A percentile compares a stretch with the other conserved stretches of the same genome.
Conservation (phyloP, 2,113 vertebrate genomes). For the Polyodon spathula region DNA sequence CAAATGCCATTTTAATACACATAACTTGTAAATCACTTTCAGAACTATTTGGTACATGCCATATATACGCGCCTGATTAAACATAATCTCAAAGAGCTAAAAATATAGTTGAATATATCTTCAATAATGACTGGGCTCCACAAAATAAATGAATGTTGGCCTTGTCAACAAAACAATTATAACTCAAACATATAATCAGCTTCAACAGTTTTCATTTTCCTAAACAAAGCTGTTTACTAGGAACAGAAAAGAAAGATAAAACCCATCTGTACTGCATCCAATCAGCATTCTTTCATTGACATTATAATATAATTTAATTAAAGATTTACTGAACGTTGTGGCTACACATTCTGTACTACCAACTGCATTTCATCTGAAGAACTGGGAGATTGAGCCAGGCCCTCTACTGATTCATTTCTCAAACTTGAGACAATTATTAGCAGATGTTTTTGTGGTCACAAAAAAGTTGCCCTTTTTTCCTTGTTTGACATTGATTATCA, state of each 20-base stretch:
- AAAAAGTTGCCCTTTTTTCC: background rate
- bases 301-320: slow-evolving; percentile 1
- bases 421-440: background rate
- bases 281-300: background rate
- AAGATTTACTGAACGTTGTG: background rate
- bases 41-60: too few species aligned
- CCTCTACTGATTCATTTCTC: slow-evolving; percentile 1
- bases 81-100: background rate
- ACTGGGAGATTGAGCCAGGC: background rate
- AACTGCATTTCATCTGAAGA: slow-evolving; percentile 1
- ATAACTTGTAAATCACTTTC: too few species aligned
- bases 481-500: background rate
- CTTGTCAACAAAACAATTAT: slow-evolving; percentile 10
- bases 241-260: background rate
- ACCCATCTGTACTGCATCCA: background rate
- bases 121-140: background rate
- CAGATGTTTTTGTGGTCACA: background rate
- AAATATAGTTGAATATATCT: slow-evolving; percentile 4
- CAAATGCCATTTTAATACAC: too few species aligned
- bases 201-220: background rate
- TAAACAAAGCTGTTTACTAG: slow-evolving; percentile 10
- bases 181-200: background rate
- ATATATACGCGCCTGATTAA: background rate
- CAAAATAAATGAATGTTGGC: too few species aligned
- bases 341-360: background rate